Evolutionary conservation across 2,113 vertebrate species (phyloP).

Genomic region (Orcinus orca): DNA sequence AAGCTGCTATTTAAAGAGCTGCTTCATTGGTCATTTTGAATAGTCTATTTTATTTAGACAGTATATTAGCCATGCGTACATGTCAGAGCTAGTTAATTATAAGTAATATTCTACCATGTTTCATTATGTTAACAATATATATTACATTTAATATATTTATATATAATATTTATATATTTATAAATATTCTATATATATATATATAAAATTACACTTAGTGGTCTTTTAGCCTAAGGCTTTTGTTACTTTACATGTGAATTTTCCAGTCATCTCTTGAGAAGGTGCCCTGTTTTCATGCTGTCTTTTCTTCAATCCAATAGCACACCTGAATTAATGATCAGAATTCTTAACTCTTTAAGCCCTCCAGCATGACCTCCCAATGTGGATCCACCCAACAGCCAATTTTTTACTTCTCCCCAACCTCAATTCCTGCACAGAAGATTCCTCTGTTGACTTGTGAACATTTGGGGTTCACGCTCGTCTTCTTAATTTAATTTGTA

Average conservation of each 20-base stretch:
- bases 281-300: not conserved
- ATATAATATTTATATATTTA: not conserved
- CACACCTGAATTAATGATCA: not conserved
- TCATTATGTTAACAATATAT: not conserved
- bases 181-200: not conserved
- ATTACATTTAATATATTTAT: not conserved
- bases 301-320: not conserved
- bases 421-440: not conserved
- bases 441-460: not conserved
- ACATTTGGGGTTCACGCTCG: not conserved
- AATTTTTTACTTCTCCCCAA: not conserved
- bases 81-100: constrained; percentile 30
- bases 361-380: not conserved
- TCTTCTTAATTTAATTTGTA: not conserved
- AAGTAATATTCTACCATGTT: not conserved
- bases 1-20: not conserved
- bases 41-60: not conserved
- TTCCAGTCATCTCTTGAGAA: not conserved
- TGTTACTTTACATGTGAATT: not conserved
- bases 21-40: not conserved
- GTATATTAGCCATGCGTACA: not conserved
- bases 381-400: not conserved
- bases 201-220: not conserved
- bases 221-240: not conserved
- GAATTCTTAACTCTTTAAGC: not conserved